phyloP scores from a whole-genome alignment of 2,888 invertebrate species.

The Embidobia sp. region DNA sequence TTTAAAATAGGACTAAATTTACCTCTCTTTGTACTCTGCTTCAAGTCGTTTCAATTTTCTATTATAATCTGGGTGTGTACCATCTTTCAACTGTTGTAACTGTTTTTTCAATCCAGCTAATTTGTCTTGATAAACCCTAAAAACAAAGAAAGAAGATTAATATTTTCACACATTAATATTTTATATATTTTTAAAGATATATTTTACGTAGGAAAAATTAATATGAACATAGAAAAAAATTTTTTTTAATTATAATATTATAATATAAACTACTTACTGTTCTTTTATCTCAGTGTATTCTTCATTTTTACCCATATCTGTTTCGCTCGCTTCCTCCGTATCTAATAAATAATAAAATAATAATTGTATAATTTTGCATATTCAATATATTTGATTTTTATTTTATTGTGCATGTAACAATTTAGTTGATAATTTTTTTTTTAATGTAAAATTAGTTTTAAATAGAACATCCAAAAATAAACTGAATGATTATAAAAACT shows the following conservation, averaged over 20 bases:
- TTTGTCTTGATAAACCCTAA: conserved; percentile 95
- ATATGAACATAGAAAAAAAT: too few species aligned
- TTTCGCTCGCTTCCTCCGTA: conserved; percentile 98
- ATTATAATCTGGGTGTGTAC: conserved; percentile 92
- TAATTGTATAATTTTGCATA: not conserved
- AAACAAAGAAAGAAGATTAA: too few species aligned
- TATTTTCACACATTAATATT: too few species aligned
- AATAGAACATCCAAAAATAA: too few species aligned
- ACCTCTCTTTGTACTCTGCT: conserved; percentile 89
- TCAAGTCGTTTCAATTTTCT: conserved; percentile 92
- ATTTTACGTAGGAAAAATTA: too few species aligned
- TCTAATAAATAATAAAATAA: conserved; percentile 83
- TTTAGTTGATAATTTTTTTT: too few species aligned
- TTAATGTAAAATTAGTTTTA: too few species aligned
- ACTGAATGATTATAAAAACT: too few species aligned
- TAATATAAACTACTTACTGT: conserved; percentile 84
- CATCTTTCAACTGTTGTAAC: conserved; percentile 92
- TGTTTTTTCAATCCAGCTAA: conserved; percentile 93
- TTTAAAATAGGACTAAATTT: too few species aligned
- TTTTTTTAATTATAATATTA: not conserved
- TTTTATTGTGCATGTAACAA: too few species aligned
- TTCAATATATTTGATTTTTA: not conserved
- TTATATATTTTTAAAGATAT: too few species aligned
- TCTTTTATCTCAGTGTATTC: conserved; percentile 93
- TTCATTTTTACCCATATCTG: conserved; percentile 92